A percentile compares a stretch with the other conserved stretches of the same genome.
Evolutionary conservation across 2,888 invertebrate species (phyloP).

Genomic region (Caenorhabditis panamensis): DNA sequence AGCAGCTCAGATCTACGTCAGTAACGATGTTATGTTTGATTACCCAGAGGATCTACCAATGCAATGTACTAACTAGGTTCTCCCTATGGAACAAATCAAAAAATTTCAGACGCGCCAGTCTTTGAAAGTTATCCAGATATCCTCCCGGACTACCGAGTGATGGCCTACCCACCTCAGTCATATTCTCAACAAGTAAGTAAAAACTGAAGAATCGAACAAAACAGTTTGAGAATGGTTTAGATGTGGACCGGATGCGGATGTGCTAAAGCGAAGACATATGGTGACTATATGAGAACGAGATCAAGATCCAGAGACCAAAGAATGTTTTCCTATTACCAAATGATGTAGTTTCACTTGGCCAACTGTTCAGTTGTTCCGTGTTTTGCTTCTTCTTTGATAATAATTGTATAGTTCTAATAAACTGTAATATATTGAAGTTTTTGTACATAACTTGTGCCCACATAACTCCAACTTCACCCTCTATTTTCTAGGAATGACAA

Average conservation of each 20-base stretch:
- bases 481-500: too few relatives aligned
- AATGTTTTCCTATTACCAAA: constrained; percentile 36
- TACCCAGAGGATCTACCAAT: constrained; percentile 32
- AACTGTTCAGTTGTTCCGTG: background rate
- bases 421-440: background rate
- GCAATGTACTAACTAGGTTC: constrained; percentile 17
- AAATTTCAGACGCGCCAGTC: constrained; percentile 24
- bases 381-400: background rate
- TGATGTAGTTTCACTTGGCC: constrained; percentile 26
- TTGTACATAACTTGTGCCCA: too few relatives aligned
- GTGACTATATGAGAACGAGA: constrained; percentile 45
- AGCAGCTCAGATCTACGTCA: constrained; percentile 21
- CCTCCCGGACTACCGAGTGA: constrained; percentile 35
- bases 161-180: constrained; percentile 23
- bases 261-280: constrained; percentile 49
- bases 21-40: constrained; percentile 36
- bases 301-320: constrained; percentile 28
- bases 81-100: background rate
- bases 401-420: constrained; percentile 19
- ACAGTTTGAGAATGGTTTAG: constrained; percentile 5
- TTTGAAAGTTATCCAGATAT: constrained; percentile 40
- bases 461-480: too few relatives aligned
- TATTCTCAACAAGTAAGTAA: constrained; percentile 37
- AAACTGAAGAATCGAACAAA: background rate
- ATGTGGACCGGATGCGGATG: constrained; percentile 57